phyloP scores from a whole-genome alignment of 2,113 vertebrate species.

The rabbit (Oryctolagus cuniculus) region DNA sequence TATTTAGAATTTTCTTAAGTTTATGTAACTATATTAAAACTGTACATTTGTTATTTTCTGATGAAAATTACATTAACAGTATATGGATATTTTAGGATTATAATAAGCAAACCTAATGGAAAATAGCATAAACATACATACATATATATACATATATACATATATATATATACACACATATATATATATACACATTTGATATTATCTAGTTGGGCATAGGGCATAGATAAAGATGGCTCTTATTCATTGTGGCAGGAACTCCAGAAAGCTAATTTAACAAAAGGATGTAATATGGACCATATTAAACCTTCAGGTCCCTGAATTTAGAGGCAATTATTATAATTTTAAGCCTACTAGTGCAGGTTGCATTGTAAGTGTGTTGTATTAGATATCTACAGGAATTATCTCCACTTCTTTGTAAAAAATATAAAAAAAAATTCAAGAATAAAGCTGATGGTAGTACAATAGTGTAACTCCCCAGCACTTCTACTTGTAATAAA shows the following conservation, averaged over 20 bases:
- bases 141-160: no score
- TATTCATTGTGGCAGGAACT: slow-evolving; percentile 19
- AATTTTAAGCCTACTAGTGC: slow-evolving; percentile 59
- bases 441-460: slow-evolving; percentile 23
- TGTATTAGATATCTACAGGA: neutral
- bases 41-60: neutral
- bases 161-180: neutral
- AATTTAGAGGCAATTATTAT: slow-evolving; percentile 23
- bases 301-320: neutral
- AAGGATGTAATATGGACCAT: neutral
- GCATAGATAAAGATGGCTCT: neutral
- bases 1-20: slow-evolving; percentile 44
- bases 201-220: neutral
- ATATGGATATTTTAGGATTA: neutral
- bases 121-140: neutral
- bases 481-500: neutral
- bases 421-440: slow-evolving; percentile 48
- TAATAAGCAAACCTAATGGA: slow-evolving; percentile 26
- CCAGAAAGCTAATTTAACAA: slow-evolving; percentile 36
- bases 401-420: neutral
- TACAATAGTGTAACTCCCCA: neutral
- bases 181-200: neutral
- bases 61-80: slow-evolving; percentile 13
- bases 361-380: neutral
- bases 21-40: neutral